Evolutionary conservation across 2,113 vertebrate genomes (phyloP).

Genomic region (Orthonyx spaldingii): DNA sequence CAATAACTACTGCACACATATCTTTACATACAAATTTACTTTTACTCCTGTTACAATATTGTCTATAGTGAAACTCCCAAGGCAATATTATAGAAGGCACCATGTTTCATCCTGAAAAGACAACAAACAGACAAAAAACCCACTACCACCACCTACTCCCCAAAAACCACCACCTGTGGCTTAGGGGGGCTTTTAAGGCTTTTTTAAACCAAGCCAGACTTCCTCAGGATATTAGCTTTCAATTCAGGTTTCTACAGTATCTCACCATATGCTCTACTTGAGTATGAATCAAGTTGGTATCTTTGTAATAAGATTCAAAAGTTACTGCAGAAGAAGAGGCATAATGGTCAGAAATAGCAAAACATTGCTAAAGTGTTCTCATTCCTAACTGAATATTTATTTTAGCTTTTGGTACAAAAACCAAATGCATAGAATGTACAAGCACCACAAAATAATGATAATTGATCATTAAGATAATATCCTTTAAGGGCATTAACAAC

Average conservation of each 20-base stretch:
- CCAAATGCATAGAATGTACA: neutral
- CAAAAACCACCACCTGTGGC: neutral
- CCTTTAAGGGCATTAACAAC: neutral
- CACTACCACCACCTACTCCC: neutral
- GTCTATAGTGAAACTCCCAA: neutral
- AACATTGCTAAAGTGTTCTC: neutral
- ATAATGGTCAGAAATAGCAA: neutral
- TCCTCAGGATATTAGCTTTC: neutral
- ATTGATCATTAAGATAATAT: neutral
- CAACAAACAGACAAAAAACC: fast-evolving
- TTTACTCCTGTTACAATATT: neutral
- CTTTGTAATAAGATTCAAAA: neutral
- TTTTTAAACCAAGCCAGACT: neutral
- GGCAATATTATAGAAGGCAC: neutral
- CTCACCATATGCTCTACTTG: neutral
- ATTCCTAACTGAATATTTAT: neutral
- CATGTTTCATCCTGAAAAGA: neutral
- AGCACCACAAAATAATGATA: neutral
- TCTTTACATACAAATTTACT: neutral
- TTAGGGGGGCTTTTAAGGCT: fast-evolving
- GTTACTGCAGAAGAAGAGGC: neutral
- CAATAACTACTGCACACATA: neutral
- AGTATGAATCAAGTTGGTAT: neutral
- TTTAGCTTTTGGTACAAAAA: neutral
- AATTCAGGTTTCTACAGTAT: neutral